Evolutionary conservation across 2,888 invertebrate genomes (phyloP), one percentile per base, ranked within the genome.

Genomic region (Ochropleura leucogaster): DNA sequence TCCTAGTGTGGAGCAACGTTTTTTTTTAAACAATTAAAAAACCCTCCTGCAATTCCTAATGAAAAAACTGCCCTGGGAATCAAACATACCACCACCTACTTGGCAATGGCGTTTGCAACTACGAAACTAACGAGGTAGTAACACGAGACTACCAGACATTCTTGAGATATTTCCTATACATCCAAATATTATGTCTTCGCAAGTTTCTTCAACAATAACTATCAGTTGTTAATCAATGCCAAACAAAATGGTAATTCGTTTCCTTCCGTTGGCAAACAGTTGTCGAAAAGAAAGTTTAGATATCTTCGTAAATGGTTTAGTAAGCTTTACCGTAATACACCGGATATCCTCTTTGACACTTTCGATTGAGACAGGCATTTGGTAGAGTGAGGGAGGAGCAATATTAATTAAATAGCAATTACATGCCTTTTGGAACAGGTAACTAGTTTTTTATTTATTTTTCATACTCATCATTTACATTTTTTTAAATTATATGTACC

Each of bases 331-430:
- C 80, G 70, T 68, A 80, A 71, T 14, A 62, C 10, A 6, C 69
- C 85, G 85, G 84, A 84, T 59, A 67, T 84, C 85, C 85, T 85
- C 60, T 72, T 85, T 84, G 65, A 66, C 85, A 85, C 84, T 65
- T 84, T 65, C 42, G 30, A 49, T 5, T 55, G 20, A 3, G 20
- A 55, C 5, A 18, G 59, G 49, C 16, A 49, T 49, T 49, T 16
- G 30, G 30, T 30, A 30, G 30, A 30, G 30, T 30, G 30, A 30
- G 30, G 30, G 30, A 30, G 30, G 30, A 30, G 30, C 30, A 30
- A 44, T 77, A 47, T 40, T 47, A 53, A 47, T 62, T 4, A 77
- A 42, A 67, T 51, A 60, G 12, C 10, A 77, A 46, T 20, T 67
- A 14, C 2, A n/a, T 66, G 10, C 14, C 20, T 46, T 9, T 70